Evolutionary conservation across 2,888 invertebrate species (phyloP), one percentile per base, ranked within the genome.

Genomic region (Chromoteleia sp.): DNA sequence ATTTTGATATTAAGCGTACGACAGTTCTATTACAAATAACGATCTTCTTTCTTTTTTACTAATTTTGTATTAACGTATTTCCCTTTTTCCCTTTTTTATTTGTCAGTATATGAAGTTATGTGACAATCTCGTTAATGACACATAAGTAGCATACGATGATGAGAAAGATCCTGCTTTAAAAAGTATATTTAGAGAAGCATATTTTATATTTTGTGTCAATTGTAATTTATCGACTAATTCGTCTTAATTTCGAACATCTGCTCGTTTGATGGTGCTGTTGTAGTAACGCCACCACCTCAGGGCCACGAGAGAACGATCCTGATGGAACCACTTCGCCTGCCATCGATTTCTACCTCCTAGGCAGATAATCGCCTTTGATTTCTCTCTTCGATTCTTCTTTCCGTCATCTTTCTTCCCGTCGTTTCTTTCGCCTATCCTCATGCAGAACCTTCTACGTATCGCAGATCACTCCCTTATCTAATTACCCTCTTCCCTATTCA

Each of bases 401-500:
- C 84, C 82, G 78, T 81, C 80, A 80, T 80, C 80, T 80, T 73
- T 84, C 84, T 82, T 77, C 73, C 78, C 80, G 80, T 74, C 75
- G 77, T 83, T 81, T 77, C 76, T 74, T 76, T 77, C 84, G 82
- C 84, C 78, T 80, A 78, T 83, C 78, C 79, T 83, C 83, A 79
- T 84, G 84, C 85, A 73, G 86, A 86, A 85, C 85, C 86, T 83
- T 67, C 83, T 84, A 85, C 84, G 74, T 89, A 90, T 91, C 90
- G 88, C 87, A 89, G 89, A 91, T 90, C 90, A 90, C 90, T 90
- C 90, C 90, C 91, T 91, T 91, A 91, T 91, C 91, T 91, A 91
- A 91, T 91, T 91, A 91, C 91, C 91, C 91, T 91, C 91, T 91
- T 91, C 91, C 91, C 91, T 91, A 91, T 90, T 91, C 91, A 91